A percentile compares a stretch with the other conserved stretches of the same genome.
Conservation (phyloP, 2,113 vertebrate species). For the Cairina moschata region DNA sequence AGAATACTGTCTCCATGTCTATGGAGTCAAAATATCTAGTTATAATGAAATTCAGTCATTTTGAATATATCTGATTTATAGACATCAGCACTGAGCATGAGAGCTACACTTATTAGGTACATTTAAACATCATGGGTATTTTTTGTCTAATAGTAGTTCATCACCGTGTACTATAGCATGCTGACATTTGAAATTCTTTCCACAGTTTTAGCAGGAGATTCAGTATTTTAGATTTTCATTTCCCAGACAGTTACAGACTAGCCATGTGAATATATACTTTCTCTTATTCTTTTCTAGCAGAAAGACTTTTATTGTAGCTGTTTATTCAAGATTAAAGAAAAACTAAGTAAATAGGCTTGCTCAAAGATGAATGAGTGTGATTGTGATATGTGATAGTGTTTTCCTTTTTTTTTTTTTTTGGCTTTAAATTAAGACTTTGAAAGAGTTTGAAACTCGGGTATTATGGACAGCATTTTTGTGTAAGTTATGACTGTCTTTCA, state of each 20-base stretch:
- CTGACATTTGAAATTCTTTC: not conserved
- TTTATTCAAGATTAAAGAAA: constrained; percentile 31
- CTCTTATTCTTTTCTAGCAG: not conserved
- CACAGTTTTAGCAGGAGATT: constrained; percentile 6
- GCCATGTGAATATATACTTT: not conserved
- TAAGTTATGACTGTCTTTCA: not conserved
- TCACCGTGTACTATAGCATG: not conserved
- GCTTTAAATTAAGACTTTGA: not conserved
- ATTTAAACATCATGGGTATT: not conserved
- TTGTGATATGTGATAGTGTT: not conserved
- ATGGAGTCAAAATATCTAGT: not conserved
- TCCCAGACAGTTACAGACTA: not conserved
- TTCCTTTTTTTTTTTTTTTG: not conserved
- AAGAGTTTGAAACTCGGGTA: not conserved
- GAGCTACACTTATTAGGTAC: not conserved
- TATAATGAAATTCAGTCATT: not conserved
- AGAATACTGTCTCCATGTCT: not conserved
- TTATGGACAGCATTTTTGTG: not conserved
- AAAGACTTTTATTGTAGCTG: not conserved
- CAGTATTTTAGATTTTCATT: not conserved
- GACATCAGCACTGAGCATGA: not conserved
- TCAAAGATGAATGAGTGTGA: not conserved
- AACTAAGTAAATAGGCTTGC: not conserved
- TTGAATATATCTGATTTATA: constrained; percentile 2
- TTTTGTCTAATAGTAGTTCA: constrained; percentile 25